Evolutionary conservation across 2,888 invertebrate species (phyloP).

Genomic region (Megastigmus dorsalis): DNA sequence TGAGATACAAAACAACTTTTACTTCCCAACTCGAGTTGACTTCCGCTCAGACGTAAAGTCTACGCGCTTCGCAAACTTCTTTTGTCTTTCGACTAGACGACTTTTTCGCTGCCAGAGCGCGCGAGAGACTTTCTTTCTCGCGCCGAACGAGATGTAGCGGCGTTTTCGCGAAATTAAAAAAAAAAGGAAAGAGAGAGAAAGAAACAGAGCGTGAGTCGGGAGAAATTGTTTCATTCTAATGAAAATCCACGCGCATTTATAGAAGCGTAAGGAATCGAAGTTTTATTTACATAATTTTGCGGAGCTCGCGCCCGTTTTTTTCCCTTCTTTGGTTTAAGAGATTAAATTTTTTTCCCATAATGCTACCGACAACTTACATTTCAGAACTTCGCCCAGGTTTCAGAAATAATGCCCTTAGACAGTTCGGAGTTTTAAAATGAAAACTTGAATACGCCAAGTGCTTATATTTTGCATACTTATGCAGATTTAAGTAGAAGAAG

Average conservation of each 20-base stretch:
- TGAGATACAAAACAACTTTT: slow-evolving; percentile 36
- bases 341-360: slow-evolving; percentile 29
- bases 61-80: slow-evolving; percentile 47
- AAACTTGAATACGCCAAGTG: too few species aligned
- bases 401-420: too few species aligned
- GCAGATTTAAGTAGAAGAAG: too few species aligned
- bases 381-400: too few species aligned
- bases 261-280: slow-evolving; percentile 49
- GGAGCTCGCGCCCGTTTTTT: slow-evolving; percentile 5
- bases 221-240: slow-evolving; percentile 48
- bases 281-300: slow-evolving; percentile 45
- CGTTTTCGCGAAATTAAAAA: slow-evolving; percentile 46
- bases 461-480: too few species aligned
- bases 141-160: slow-evolving; percentile 33
- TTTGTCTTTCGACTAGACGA: slow-evolving; percentile 51
- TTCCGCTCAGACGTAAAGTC: slow-evolving; percentile 46
- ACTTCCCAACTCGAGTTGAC: slow-evolving; percentile 29
- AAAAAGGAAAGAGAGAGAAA: slow-evolving; percentile 27
- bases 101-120: slow-evolving; percentile 34
- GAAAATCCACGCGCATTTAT: slow-evolving; percentile 46
- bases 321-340: slow-evolving; percentile 19
- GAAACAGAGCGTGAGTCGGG: background rate
- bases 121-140: slow-evolving; percentile 22
- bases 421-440: background rate
- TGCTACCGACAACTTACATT: slow-evolving; percentile 6